Base-by-base conservation (phyloP, 92 coral and sea anemone genomes). In the Nematostella vectensis region DNA sequence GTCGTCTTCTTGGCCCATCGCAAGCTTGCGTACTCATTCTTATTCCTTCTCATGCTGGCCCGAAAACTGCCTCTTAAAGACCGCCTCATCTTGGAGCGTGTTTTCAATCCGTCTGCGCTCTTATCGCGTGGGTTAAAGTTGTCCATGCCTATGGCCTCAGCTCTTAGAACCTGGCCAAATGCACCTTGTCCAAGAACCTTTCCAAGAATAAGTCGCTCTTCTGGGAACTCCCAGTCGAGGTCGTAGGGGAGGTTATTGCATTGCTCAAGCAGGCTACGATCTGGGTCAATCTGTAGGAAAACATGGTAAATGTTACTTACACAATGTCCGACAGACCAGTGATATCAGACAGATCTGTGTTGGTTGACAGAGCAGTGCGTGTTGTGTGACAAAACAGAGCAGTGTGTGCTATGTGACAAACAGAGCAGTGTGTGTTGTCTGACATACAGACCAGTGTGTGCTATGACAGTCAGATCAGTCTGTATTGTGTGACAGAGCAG, bases 181-280 rank as follows among this genome's bases (percentile, higher is more conserved):
- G 98, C 98, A 18, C 98, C 98, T 4, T 94, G 66, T 3, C 98
- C 98, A 3, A 91, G 93, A 2, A 85, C 60, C 13, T 64, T 72
- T n/a, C 93, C 96, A 27, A 91, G 68, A 25, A 78, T 57, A 10
- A 91, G 87, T 23, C 96, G 65, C 31, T 91, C 98, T 25, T 78
- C 86, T 1, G 96, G 95, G 49, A 91, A 91, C 54, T 91, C 98
- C 98, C 98, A 91, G 65, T 91, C 96, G 27, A 88, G 69, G 54
- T 91, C 98, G 55, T 91, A 91, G 0, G 98, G 93, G 48, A 91
- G 72, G 69, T 91, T 75, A 58, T 75, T 76, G 24, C 89, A 83
- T 62, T 91, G 98, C 18, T 93, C 96, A 54, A 87, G 70, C 16
- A 93, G 84, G 4, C 88, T 87, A 24, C 91, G 93, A 47, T 78